A percentile compares a stretch with the other conserved stretches of the same genome.
phyloP scores from a whole-genome alignment of 2,797 vertebrate species.

The Anguilla anguilla region DNA sequence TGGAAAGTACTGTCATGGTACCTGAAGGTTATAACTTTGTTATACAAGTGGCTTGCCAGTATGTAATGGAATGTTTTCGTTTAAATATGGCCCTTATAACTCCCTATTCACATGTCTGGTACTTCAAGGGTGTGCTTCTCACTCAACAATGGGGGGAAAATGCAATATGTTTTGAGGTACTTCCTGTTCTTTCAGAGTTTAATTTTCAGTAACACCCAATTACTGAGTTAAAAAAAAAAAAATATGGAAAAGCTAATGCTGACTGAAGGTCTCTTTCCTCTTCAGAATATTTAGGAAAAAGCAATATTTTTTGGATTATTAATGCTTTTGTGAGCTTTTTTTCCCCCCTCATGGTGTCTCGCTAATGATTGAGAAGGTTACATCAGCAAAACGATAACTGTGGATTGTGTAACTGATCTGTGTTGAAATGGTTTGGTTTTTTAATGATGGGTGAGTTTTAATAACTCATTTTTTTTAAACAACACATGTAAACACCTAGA shows the following conservation, averaged over 20 bases:
- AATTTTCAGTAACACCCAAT: not conserved
- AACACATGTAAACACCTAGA: not conserved
- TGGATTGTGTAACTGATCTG: not conserved
- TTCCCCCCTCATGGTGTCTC: not conserved
- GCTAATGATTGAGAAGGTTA: not conserved
- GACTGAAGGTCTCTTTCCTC: not conserved
- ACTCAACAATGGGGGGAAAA: not conserved
- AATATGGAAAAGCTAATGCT: not conserved
- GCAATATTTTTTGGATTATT: not conserved
- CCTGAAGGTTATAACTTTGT: not conserved
- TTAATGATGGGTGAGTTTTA: not conserved
- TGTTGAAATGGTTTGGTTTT: not conserved
- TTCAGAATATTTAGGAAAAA: not conserved
- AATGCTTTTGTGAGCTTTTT: not conserved
- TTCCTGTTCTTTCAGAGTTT: not conserved
- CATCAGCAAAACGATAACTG: not conserved
- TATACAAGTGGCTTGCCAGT: not conserved
- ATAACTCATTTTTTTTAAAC: not conserved
- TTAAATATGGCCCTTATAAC: not conserved
- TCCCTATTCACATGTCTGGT: not conserved
- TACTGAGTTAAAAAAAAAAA: not conserved
- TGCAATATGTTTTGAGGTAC: not conserved
- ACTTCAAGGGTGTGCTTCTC: not conserved
- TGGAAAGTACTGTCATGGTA: not conserved
- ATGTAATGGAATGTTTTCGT: not conserved